phyloP scores from a whole-genome alignment of 2,888 invertebrate species.

The Steinernema scapterisci region DNA sequence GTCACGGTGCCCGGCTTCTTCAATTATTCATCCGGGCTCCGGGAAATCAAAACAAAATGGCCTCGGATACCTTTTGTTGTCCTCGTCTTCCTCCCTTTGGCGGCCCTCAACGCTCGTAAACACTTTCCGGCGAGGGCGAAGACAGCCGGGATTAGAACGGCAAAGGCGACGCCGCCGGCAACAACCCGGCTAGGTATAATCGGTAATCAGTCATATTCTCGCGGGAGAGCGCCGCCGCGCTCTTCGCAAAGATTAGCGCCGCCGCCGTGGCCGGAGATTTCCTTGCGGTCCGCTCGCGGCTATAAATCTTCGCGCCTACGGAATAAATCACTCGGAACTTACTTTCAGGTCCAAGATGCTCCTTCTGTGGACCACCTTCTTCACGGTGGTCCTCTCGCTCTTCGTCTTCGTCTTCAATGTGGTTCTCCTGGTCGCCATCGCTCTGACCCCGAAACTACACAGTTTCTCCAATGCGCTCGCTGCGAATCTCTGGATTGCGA shows the following conservation, averaged over 20 bases:
- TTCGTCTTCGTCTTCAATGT: slow-evolving; percentile 40
- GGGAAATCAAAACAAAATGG: slow-evolving; percentile 6
- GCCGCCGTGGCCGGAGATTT: background rate
- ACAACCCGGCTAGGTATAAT: background rate
- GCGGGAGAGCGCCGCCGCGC: background rate
- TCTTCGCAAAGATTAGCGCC: slow-evolving; percentile 11
- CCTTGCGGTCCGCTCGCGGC: slow-evolving; percentile 2
- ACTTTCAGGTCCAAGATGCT: background rate
- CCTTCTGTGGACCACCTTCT: slow-evolving; percentile 38
- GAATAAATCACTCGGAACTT: background rate
- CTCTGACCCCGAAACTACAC: slow-evolving; percentile 36
- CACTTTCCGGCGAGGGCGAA: background rate
- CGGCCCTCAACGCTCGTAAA: background rate
- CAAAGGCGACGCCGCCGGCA: slow-evolving; percentile 2
- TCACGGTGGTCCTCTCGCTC: slow-evolving; percentile 37
- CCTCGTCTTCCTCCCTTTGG: background rate
- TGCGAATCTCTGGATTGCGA: slow-evolving; percentile 40
- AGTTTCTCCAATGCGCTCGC: slow-evolving; percentile 37
- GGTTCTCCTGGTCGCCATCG: slow-evolving; percentile 39
- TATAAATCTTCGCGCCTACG: slow-evolving; percentile 1
- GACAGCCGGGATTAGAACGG: background rate
- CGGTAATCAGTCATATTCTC: slow-evolving; percentile 13
- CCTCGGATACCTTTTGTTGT: background rate
- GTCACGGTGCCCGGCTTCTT: background rate
- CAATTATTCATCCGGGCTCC: slow-evolving; percentile 10